phyloP scores from a whole-genome alignment of 2,797 vertebrate genomes.

The Buphagus erythrorhynchus region DNA sequence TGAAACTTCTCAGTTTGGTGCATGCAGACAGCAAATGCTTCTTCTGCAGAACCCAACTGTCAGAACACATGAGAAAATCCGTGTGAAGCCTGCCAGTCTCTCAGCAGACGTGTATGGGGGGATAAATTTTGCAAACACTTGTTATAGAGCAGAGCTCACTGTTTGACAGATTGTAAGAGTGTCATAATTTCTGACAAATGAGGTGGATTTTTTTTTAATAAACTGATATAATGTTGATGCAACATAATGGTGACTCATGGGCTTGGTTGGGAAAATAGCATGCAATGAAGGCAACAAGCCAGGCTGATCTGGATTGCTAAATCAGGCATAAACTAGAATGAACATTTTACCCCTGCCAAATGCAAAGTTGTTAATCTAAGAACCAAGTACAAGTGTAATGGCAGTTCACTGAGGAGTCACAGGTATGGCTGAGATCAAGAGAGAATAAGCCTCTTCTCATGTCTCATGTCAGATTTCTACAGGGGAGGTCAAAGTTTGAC shows the following conservation, averaged over 20 bases:
- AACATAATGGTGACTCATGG: neutral
- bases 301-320: neutral
- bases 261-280: neutral
- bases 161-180: neutral
- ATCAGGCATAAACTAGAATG: neutral
- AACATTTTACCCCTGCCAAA: neutral
- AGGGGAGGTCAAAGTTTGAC: neutral
- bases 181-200: neutral
- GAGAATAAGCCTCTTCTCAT: neutral
- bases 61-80: neutral
- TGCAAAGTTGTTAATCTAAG: neutral
- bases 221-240: neutral
- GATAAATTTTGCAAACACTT: neutral
- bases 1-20: neutral
- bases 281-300: neutral
- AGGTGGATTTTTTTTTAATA: neutral
- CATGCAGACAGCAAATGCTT: neutral
- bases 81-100: neutral
- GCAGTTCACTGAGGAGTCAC: neutral
- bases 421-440: neutral
- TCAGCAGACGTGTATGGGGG: rapidly evolving
- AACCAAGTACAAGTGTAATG: neutral
- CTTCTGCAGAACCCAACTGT: neutral
- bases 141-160: neutral
- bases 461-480: neutral